Percentiles rank a stretch among this genome's conserved stretches.
Evolutionary conservation across 2,113 vertebrate genomes (phyloP).

Genomic region (Apaloderma vittatum): DNA sequence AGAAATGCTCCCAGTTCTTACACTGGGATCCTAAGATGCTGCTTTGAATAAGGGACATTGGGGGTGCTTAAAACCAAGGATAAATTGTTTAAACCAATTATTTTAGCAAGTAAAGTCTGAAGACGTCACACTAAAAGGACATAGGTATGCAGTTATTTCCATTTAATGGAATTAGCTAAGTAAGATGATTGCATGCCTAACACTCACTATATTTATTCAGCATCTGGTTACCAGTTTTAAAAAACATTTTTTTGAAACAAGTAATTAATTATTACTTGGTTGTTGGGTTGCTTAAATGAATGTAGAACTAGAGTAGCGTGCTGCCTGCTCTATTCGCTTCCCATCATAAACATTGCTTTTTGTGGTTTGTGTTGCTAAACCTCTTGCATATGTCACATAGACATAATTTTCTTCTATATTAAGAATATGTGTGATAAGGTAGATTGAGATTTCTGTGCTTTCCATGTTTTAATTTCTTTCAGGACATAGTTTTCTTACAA

Average conservation of each 20-base stretch:
- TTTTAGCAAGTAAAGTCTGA: background rate
- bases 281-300: background rate
- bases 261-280: background rate
- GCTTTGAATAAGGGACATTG: background rate
- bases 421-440: background rate
- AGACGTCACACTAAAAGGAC: background rate
- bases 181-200: background rate
- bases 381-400: background rate
- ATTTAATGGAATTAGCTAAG: background rate
- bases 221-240: background rate
- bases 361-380: background rate
- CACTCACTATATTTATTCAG: background rate
- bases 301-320: background rate
- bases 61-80: background rate
- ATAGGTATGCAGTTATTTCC: background rate
- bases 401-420: background rate
- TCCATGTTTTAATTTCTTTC: background rate
- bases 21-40: background rate
- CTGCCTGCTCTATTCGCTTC: background rate
- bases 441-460: background rate
- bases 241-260: background rate
- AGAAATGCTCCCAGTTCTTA: background rate
- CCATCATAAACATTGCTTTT: fast-evolving
- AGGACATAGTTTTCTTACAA: background rate
- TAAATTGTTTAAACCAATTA: background rate